A percentile compares a stretch with the other conserved stretches of the same genome.
phyloP scores from a whole-genome alignment of 2,113 vertebrate genomes.

The Cranoglanis bouderius region DNA sequence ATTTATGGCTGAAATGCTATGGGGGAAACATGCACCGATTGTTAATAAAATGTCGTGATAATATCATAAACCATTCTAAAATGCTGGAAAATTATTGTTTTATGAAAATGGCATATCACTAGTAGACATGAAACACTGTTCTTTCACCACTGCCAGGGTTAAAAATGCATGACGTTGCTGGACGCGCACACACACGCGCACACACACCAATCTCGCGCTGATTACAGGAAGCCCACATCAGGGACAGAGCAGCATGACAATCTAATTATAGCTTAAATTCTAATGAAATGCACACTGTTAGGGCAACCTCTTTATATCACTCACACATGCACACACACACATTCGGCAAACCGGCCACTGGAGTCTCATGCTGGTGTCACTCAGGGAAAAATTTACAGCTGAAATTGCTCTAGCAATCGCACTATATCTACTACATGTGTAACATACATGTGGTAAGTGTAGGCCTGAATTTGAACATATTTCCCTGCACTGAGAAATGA shows the following conservation, averaged over 20 bases:
- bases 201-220: neutral
- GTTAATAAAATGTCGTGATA: neutral
- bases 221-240: constrained; percentile 34
- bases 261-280: constrained; percentile 39
- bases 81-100: neutral
- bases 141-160: neutral
- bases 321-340: neutral
- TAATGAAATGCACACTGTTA: constrained; percentile 20
- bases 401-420: neutral
- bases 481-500: neutral
- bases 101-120: neutral
- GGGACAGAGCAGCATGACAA: constrained; percentile 25
- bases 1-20: neutral
- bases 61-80: neutral
- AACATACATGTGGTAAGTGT: neutral
- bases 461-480: neutral
- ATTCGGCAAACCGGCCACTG: neutral
- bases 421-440: neutral
- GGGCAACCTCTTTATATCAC: constrained; percentile 17
- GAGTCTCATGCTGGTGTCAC: constrained; percentile 22
- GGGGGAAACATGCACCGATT: neutral
- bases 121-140: neutral
- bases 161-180: constrained; percentile 1
- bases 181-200: neutral
- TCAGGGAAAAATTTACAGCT: neutral